Conservation (phyloP, 1,140 invertebrate species). For the Elymnias hypermnestra region DNA sequence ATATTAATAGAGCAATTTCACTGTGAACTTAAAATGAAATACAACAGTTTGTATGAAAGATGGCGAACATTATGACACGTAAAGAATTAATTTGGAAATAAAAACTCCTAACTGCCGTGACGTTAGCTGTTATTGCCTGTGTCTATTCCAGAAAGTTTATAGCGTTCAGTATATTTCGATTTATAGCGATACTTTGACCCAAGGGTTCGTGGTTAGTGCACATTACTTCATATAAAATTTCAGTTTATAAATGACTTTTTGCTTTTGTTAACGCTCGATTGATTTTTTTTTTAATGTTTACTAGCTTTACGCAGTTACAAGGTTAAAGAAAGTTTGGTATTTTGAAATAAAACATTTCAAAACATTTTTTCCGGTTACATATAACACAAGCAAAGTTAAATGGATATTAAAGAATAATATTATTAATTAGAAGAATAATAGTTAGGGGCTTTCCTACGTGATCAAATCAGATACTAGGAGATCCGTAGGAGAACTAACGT, state of each 20-base stretch:
- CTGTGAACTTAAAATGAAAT: neutral
- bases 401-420: too few relatives aligned
- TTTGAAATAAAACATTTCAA: too few relatives aligned
- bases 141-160: constrained; percentile 9
- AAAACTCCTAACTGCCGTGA: constrained; percentile 13
- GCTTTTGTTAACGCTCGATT: constrained; percentile 9
- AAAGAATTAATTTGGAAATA: constrained; percentile 10
- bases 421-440: too few relatives aligned
- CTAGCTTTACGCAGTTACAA: too few relatives aligned
- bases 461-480: too few relatives aligned
- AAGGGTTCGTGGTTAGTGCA: constrained; percentile 8
- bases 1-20: neutral
- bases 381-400: too few relatives aligned
- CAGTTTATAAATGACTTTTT: constrained; percentile 14
- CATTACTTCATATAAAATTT: constrained; percentile 13
- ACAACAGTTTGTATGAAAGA: constrained; percentile 1
- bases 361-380: too few relatives aligned
- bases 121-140: constrained; percentile 9
- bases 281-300: constrained; percentile 10
- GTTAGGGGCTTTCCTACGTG: too few relatives aligned
- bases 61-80: constrained; percentile 10
- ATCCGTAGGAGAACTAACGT: too few relatives aligned
- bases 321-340: too few relatives aligned
- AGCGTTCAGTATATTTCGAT: constrained; percentile 10
- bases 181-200: constrained; percentile 13